Percentiles rank a stretch among this genome's conserved stretches.
Evolutionary conservation across 2,797 vertebrate species (phyloP).

Genomic region (Melanogrammus aeglefinus): DNA sequence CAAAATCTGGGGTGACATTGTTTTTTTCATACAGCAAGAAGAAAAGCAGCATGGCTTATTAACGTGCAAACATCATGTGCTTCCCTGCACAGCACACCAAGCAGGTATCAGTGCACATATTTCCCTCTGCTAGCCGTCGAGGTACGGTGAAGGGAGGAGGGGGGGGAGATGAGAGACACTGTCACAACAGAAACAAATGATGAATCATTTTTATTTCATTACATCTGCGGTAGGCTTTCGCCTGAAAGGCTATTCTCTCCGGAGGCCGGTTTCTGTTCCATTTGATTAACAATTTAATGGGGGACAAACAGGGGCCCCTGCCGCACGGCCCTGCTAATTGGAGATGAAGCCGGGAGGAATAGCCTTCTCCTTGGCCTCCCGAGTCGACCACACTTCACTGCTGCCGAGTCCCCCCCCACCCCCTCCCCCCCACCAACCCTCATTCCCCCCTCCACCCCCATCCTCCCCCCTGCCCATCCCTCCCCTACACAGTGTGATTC

Average conservation of each 20-base stretch:
- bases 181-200: constrained; percentile 23
- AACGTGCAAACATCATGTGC: not conserved
- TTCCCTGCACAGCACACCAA: not conserved
- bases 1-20: not conserved
- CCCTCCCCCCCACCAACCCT: not conserved
- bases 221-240: constrained; percentile 23
- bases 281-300: constrained; percentile 59
- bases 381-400: constrained; percentile 33
- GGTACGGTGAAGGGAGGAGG: not conserved
- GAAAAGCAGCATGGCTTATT: not conserved
- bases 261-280: constrained; percentile 39
- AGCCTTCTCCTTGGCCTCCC: constrained; percentile 18
- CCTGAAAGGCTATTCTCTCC: constrained; percentile 32
- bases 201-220: constrained; percentile 28
- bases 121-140: not conserved
- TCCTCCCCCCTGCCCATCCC: not conserved
- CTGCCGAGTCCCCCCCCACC: constrained; percentile 27
- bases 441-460: not conserved
- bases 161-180: not conserved
- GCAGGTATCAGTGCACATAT: not conserved
- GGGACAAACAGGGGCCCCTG: constrained; percentile 43
- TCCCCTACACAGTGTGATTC: constrained; percentile 15
- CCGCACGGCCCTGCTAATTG: constrained; percentile 42
- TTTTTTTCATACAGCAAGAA: not conserved
- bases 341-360: constrained; percentile 34